A percentile compares a stretch with the other conserved stretches of the same genome.
These are phyloP conservation scores for Bucco capensis DNA, from an alignment of 2,113 vertebrate species.

Conservation along the genomic window DNA sequence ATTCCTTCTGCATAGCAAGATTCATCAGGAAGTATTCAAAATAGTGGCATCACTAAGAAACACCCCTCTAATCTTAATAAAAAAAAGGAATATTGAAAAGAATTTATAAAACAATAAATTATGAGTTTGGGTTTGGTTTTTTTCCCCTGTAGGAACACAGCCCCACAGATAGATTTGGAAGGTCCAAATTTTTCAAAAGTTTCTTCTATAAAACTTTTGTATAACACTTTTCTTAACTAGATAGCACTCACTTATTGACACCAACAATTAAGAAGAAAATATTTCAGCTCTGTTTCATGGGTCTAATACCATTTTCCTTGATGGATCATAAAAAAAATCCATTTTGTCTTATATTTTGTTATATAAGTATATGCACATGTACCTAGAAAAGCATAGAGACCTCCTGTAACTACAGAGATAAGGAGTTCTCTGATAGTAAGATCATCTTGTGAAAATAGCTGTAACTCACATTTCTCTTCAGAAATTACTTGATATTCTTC, in stretches of 20 bases:
- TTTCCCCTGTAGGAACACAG: not conserved
- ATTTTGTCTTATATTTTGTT: not conserved
- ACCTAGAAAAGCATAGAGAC: not conserved
- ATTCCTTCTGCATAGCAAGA: not conserved
- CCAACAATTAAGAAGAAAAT: not conserved
- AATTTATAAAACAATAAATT: not conserved
- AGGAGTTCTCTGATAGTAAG: not conserved
- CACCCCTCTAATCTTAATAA: not conserved
- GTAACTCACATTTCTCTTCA: not conserved
- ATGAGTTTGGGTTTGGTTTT: not conserved
- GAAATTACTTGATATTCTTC: not conserved
- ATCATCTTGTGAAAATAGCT: not conserved
- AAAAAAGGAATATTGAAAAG: not conserved
- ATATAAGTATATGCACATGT: fast-evolving
- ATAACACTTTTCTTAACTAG: not conserved
- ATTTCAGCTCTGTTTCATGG: not conserved
- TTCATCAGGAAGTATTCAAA: not conserved
- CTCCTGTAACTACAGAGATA: not conserved
- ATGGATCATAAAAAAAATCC: not conserved
- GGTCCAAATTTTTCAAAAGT: not conserved
- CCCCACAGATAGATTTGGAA: not conserved
- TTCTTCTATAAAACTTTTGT: not conserved
- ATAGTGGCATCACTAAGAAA: not conserved
- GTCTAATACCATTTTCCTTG: not conserved
- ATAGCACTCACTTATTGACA: not conserved